Evolutionary conservation across 2,888 invertebrate species (phyloP), one percentile per base, ranked within the genome.

Genomic region (Plebejus argus): DNA sequence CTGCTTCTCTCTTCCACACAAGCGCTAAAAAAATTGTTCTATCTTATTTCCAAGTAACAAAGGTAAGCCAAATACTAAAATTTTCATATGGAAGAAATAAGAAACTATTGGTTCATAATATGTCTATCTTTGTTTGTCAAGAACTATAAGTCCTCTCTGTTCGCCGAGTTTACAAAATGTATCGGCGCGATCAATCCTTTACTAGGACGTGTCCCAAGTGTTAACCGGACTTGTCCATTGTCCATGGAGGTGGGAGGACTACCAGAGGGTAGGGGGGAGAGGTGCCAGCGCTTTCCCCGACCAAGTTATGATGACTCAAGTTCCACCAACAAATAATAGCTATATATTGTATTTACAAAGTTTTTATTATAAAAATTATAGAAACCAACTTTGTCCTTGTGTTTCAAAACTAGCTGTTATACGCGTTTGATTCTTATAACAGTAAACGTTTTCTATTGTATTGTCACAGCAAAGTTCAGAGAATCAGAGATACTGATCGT

Each of bases 211-310:
- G 84, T 82, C 82, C 82, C 82, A 80, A 85, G 85, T 85, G 83
- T 85, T 86, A 83, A 81, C 81, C 81, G 83, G 86, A 85, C 80
- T 76, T 82, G 81, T 81, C 83, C 83, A 86, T 88, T 88, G 87
- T 88, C 83, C 86, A 85, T 84, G 86, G 85, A 82, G 84, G 45
- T 8, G 35, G 39, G 45, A 84, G 83, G 83, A 82, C 58, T 88
- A 83, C 86, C 84, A 84, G 85, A 82, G 84, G 84, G 83, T 83
- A 82, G 81, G 12, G 66, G 66, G 66, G 66, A 82, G 84, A 83
- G 86, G 88, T 88, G 87, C 85, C 84, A 84, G 82, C 80, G 86
- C 87, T 87, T 87, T 88, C 86, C 84, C 85, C 83, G 79, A 82
- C 81, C 78, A 82, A 76, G 70, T 76, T 76, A 53, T 70, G 70